A percentile compares a stretch with the other conserved stretches of the same genome.
These are phyloP conservation scores for Melinaea marsaeus DNA, from an alignment of 2,888 invertebrate genomes.

Conservation along the genomic window DNA sequence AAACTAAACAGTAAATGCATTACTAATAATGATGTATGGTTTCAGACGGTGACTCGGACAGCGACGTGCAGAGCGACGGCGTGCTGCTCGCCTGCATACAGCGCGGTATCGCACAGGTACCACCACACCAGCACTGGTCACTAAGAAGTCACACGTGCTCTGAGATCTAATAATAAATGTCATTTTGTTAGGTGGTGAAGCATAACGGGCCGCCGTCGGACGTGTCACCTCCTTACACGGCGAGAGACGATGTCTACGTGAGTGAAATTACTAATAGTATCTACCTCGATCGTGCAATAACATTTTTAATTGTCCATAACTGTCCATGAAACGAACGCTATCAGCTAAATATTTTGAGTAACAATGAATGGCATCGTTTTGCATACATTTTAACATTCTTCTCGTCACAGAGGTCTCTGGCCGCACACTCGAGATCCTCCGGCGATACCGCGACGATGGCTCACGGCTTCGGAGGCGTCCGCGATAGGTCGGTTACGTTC, in stretches of 20 bases:
- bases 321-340: too few species aligned
- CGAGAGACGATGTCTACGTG: slow-evolving; percentile 62
- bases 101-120: slow-evolving; percentile 80
- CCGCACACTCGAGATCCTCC: slow-evolving; percentile 61
- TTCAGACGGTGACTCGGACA: slow-evolving; percentile 58
- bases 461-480: slow-evolving; percentile 52
- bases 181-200: slow-evolving; percentile 57
- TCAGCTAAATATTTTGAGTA: too few species aligned
- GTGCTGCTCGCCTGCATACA: slow-evolving; percentile 83
- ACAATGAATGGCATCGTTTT: too few species aligned
- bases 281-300: too few species aligned
- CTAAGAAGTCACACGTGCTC: too few species aligned
- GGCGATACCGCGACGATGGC: slow-evolving; percentile 66
- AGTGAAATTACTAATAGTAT: slow-evolving; percentile 36
- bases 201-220: slow-evolving; percentile 61
- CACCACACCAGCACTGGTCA: too few species aligned
- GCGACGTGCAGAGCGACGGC: slow-evolving; percentile 79
- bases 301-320: too few species aligned
- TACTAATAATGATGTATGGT: slow-evolving; percentile 17
- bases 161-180: not conserved
- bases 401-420: slow-evolving; percentile 56
- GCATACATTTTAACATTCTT: not conserved
- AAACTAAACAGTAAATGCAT: not conserved
- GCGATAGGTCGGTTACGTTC: slow-evolving; percentile 46
- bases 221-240: slow-evolving; percentile 45